Base-by-base conservation (phyloP, 2,888 invertebrate genomes). In the Helobdella robusta region DNA sequence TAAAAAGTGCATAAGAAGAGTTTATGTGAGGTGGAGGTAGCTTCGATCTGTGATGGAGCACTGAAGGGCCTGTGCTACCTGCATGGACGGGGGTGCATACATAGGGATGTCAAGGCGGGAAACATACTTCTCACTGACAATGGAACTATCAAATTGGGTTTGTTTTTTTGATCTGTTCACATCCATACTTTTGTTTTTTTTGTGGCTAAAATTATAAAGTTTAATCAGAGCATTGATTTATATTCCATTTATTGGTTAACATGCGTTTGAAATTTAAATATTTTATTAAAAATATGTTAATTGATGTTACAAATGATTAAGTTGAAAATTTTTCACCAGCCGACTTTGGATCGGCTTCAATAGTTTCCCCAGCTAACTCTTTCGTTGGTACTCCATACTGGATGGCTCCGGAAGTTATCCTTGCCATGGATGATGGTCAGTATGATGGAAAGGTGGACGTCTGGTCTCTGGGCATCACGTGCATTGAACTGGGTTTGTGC, bases 341-440 rank as follows among this genome's bases (percentile, higher is more conserved):
- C 52, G 98, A 99, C 82, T 97, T 98, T 80, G 98, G 98, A 60
- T 95, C 94, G 71, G 98, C 97, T 6, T 92, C 94, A 68, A 88
- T 95, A 75, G 88, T 88, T 77, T 94, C 92, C 78, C 98, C 98
- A 8, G 98, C 98, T 25, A 97, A 98, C 81, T 95, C 94, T 74
- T 99, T 98, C 81, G 97, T 99, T 48, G 98, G 98, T 18, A 98
- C 97, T 30, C 79, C 79, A 4, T 72, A 80, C 70, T 80, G 80
- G 79, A 80, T 80, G 94, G 95, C 98, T 23, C 98, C 98, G 0
- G 98, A 98, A 82, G 97, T 97, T 65, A 99, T 98, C 77, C 82
- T 98, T 73, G 98, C 98, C 62, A 99, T 99, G 98, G 98, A 99
- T 77, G 97, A 98, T 79, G 98, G 98, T 0, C 94, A 97, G 82